A percentile compares a stretch with the other conserved stretches of the same genome.
phyloP scores from a whole-genome alignment of 1,140 invertebrate species.

The Drosophila tristis region DNA sequence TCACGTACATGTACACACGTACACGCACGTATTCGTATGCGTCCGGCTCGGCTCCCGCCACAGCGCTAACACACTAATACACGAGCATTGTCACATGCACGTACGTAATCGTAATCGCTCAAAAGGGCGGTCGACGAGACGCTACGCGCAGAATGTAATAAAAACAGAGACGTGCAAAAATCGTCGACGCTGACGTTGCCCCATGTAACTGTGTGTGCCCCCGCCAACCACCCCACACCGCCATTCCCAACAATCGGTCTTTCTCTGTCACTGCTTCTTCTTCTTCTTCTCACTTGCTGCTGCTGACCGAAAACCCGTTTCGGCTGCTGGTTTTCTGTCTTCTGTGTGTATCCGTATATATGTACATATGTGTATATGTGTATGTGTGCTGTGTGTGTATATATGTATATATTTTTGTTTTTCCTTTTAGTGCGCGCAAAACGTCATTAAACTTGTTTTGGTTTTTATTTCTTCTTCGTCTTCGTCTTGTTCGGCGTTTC shows the following conservation, averaged over 20 bases:
- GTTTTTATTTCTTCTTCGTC: constrained; percentile 68
- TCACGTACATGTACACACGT: constrained; percentile 3
- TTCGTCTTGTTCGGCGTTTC: constrained; percentile 35
- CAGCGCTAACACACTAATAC: constrained; percentile 8
- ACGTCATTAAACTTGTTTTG: constrained; percentile 84
- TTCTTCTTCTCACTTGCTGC: constrained; percentile 11
- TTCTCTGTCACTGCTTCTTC: constrained; percentile 21
- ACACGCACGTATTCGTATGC: background rate
- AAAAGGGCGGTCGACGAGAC: constrained; percentile 32
- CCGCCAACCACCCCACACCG: constrained; percentile 28
- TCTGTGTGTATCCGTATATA: constrained; percentile 1
- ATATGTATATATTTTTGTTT: constrained; percentile 15
- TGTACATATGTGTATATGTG: constrained; percentile 8
- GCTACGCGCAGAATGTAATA: constrained; percentile 71
- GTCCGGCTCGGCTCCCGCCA: too few relatives aligned
- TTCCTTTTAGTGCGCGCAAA: constrained; percentile 65
- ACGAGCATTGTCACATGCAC: constrained; percentile 21
- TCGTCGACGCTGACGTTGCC: constrained; percentile 42
- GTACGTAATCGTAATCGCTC: constrained; percentile 44
- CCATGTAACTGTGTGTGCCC: constrained; percentile 43
- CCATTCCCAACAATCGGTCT: background rate
- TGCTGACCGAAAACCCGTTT: constrained; percentile 45
- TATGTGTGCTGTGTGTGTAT: constrained; percentile 13
- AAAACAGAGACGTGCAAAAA: constrained; percentile 80
- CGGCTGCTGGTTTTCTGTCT: constrained; percentile 30